Conservation (phyloP, 2,888 invertebrate genomes). For the Ametastegia equiseti region DNA sequence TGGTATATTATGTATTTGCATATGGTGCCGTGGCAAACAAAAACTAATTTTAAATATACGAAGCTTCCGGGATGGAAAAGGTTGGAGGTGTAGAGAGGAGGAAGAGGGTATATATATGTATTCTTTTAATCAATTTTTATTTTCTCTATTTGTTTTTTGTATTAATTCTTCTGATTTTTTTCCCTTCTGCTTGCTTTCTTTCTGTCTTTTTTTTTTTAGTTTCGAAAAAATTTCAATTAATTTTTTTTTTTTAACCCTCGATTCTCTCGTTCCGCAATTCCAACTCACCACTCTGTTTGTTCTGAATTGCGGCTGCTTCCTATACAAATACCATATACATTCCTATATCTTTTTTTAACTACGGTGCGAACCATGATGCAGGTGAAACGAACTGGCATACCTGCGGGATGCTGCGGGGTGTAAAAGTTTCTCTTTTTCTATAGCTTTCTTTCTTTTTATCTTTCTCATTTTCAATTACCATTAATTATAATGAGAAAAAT, state of each 20-base stretch:
- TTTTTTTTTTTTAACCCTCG: constrained; percentile 19
- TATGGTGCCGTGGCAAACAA: constrained; percentile 24
- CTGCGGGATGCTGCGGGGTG: too few species aligned
- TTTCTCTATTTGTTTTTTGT: too few species aligned
- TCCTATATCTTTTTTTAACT: too few species aligned
- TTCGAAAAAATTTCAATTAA: constrained; percentile 41
- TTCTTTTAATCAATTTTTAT: background rate
- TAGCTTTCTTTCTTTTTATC: too few species aligned
- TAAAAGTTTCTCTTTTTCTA: too few species aligned
- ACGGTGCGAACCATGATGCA: too few species aligned
- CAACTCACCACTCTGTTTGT: background rate
- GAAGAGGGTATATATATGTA: background rate
- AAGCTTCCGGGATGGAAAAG: background rate
- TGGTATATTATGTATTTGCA: background rate
- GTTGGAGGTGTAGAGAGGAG: background rate
- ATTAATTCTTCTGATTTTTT: background rate
- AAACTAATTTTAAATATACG: constrained; percentile 37
- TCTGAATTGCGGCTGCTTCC: too few species aligned
- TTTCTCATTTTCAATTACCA: too few species aligned
- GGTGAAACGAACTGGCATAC: too few species aligned
- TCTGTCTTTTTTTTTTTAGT: constrained; percentile 17
- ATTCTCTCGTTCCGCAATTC: background rate
- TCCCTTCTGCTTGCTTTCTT: too few species aligned
- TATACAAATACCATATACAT: too few species aligned
- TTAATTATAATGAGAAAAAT: too few species aligned